A percentile compares a stretch with the other conserved stretches of the same genome.
Evolutionary conservation across 37 sponge, comb jelly and placozoan species (phyloP).

Genomic region (Halichondria panicea): DNA sequence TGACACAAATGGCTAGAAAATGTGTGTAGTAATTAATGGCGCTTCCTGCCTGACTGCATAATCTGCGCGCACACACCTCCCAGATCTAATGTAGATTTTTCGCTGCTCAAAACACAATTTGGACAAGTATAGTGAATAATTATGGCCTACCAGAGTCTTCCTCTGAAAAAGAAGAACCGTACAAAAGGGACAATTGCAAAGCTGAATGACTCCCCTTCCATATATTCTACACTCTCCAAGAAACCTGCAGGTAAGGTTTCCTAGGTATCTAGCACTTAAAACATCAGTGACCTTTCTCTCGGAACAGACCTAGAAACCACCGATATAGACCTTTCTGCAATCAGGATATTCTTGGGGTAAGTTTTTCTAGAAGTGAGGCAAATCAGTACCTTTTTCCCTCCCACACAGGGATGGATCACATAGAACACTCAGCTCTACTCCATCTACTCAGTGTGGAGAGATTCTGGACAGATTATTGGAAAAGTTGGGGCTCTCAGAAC

Average conservation of each 20-base stretch:
- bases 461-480: not conserved
- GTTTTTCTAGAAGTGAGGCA: too few species aligned
- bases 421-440: not conserved
- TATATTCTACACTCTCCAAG: slow-evolving; percentile 1
- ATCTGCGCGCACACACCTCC: not conserved
- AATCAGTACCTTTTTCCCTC: too few species aligned
- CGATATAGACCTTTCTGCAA: slow-evolving; percentile 5
- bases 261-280: too few species aligned
- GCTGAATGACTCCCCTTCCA: too few species aligned
- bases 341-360: slow-evolving; percentile 15
- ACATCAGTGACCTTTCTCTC: too few species aligned
- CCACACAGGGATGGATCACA: slow-evolving; percentile 17
- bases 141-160: too few species aligned
- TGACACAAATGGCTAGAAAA: too few species aligned
- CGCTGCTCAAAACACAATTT: not conserved
- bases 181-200: not conserved
- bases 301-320: not conserved
- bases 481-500: not conserved
- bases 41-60: not conserved
- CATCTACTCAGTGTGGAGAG: slow-evolving; percentile 4
- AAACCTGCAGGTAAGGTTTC: slow-evolving; percentile 10
- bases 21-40: not conserved
- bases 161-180: not conserved
- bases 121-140: too few species aligned
- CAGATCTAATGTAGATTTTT: not conserved